These are phyloP conservation scores for Macaria liturata DNA, from an alignment of 2,888 invertebrate species.

Conservation along the genomic window DNA sequence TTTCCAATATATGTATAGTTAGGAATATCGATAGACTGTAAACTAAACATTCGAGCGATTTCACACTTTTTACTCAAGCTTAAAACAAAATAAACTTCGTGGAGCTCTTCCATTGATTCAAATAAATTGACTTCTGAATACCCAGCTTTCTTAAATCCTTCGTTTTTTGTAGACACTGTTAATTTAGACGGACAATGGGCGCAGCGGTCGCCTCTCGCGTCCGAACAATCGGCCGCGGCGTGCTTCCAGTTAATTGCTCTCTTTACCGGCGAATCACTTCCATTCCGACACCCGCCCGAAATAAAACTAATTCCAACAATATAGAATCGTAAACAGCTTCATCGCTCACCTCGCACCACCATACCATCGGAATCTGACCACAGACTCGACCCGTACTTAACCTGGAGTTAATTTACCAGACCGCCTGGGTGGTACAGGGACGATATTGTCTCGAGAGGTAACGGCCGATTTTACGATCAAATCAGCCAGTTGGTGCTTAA, in stretches of 20 bases:
- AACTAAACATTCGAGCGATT: too few species aligned
- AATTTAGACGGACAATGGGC: conserved; percentile 70
- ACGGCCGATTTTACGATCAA: conserved; percentile 77
- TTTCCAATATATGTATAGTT: too few species aligned
- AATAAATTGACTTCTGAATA: conserved; percentile 31
- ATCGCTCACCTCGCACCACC: conserved; percentile 27
- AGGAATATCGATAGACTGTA: too few species aligned
- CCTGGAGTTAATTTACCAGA: conserved; percentile 68
- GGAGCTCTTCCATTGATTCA: conserved; percentile 26
- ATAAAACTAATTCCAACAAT: conserved; percentile 43
- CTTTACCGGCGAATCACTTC: conserved; percentile 62
- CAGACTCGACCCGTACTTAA: conserved; percentile 65
- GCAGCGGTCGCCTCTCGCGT: conserved; percentile 56
- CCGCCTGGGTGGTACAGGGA: conserved; percentile 71
- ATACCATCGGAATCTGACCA: conserved; percentile 41
- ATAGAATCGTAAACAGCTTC: conserved; percentile 38
- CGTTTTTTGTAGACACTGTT: conserved; percentile 63
- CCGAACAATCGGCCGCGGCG: conserved; percentile 62
- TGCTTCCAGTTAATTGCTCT: conserved; percentile 68
- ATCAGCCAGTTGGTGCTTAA: conserved; percentile 75
- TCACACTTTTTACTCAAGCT: too few species aligned
- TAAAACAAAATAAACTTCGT: not conserved
- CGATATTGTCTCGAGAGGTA: conserved; percentile 74
- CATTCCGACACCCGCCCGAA: conserved; percentile 47
- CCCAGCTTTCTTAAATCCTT: conserved; percentile 40